A percentile compares a stretch with the other conserved stretches of the same genome.
These are phyloP conservation scores for Cotesia chilonis DNA, from an alignment of 1,140 invertebrate species.

Conservation along the genomic window DNA sequence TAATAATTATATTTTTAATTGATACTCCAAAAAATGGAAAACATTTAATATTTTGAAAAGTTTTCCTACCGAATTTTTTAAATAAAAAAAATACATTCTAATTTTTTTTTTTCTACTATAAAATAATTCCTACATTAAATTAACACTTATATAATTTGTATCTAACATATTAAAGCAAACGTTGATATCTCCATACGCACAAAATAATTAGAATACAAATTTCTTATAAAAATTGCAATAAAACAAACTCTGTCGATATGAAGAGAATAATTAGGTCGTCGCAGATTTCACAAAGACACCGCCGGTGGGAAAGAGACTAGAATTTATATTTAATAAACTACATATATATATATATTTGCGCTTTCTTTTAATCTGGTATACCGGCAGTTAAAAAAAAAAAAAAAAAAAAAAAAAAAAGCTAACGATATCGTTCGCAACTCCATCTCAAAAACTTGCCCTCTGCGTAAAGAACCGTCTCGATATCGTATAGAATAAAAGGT, in stretches of 20 bases:
- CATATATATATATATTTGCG: background rate
- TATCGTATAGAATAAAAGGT: slow-evolving; percentile 17
- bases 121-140: background rate
- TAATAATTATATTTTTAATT: no score
- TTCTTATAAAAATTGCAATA: no score
- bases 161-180: no score
- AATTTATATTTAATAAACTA: slow-evolving; percentile 12
- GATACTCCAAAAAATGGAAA: no score
- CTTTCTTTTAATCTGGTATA: background rate
- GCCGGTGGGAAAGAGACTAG: slow-evolving; percentile 3
- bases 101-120: background rate
- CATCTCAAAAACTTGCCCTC: background rate
- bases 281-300: slow-evolving; percentile 15
- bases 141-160: no score
- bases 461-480: slow-evolving; percentile 10
- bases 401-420: no score
- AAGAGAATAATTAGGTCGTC: slow-evolving; percentile 11
- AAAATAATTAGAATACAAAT: no score
- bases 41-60: no score
- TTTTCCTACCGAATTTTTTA: background rate
- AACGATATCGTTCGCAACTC: slow-evolving; percentile 9
- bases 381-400: background rate
- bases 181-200: background rate
- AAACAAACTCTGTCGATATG: slow-evolving; percentile 1
- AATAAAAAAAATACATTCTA: background rate